These are phyloP conservation scores for Elymnias hypermnestra DNA, from an alignment of 1,140 invertebrate genomes.

Conservation along the genomic window DNA sequence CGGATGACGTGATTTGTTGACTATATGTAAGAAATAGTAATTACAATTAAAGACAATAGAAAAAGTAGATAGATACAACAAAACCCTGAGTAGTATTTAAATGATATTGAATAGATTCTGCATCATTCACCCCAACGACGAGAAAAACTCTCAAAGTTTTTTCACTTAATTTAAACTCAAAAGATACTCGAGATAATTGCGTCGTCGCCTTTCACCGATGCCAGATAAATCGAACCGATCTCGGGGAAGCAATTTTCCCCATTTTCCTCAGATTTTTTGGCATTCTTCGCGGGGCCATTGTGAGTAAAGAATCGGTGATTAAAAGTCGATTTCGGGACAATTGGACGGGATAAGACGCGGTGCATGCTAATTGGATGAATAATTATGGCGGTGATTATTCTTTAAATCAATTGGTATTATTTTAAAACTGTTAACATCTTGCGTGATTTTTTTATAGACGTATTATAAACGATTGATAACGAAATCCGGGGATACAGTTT, in stretches of 20 bases:
- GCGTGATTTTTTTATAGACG: too few relatives aligned
- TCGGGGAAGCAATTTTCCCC: conserved; percentile 54
- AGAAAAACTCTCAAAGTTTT: conserved; percentile 54
- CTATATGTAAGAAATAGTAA: too few relatives aligned
- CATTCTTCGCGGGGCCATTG: conserved; percentile 63
- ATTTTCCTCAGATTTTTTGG: conserved; percentile 39
- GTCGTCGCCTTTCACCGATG: conserved; percentile 55
- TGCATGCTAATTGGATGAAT: conserved; percentile 72
- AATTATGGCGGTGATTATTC: conserved; percentile 27
- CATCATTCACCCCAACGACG: conserved; percentile 32
- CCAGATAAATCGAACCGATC: conserved; percentile 58
- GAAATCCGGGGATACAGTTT: too few relatives aligned
- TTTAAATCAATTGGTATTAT: conserved; percentile 4
- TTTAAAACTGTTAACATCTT: too few relatives aligned
- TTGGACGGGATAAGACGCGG: conserved; percentile 58
- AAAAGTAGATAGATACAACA: too few relatives aligned
- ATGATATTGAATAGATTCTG: too few relatives aligned
- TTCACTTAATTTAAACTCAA: conserved; percentile 76
- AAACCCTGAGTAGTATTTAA: too few relatives aligned
- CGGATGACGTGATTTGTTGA: too few relatives aligned
- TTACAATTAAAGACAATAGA: too few relatives aligned
- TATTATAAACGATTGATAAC: too few relatives aligned
- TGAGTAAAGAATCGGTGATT: conserved; percentile 70
- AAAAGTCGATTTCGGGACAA: conserved; percentile 75
- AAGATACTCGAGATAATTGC: conserved; percentile 75